A percentile compares a stretch with the other conserved stretches of the same genome.
These are phyloP conservation scores for Zaprionus camerounensis DNA, from an alignment of 1,140 invertebrate genomes.

Conservation along the genomic window DNA sequence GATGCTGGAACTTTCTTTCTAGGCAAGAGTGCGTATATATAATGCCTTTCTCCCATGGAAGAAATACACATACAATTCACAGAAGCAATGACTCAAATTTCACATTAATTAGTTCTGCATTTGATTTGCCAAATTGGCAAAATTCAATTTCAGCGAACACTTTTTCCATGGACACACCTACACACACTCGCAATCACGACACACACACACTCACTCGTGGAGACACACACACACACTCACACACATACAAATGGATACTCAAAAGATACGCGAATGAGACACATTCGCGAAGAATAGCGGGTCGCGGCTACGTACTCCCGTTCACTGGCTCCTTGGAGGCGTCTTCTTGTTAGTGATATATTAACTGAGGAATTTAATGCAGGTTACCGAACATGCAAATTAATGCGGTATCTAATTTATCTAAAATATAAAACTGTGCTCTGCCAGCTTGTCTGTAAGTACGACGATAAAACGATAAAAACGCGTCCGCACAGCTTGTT, in stretches of 20 bases:
- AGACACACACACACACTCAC: slow-evolving; percentile 26
- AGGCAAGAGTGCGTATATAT: slow-evolving; percentile 7
- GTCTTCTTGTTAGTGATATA: not conserved
- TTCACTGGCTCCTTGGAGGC: slow-evolving; percentile 3
- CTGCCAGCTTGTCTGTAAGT: slow-evolving; percentile 33
- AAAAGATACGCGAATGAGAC: slow-evolving; percentile 19
- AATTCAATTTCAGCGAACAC: slow-evolving; percentile 64
- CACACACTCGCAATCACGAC: slow-evolving; percentile 2
- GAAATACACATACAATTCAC: not conserved
- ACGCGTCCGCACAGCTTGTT: slow-evolving; percentile 33
- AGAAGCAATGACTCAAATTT: slow-evolving; percentile 61
- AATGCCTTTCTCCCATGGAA: not conserved
- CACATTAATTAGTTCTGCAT: slow-evolving; percentile 36
- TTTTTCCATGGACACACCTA: slow-evolving; percentile 38
- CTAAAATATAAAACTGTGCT: slow-evolving; percentile 29
- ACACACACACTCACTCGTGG: slow-evolving; percentile 42
- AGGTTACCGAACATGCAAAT: not conserved
- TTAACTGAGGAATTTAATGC: slow-evolving; percentile 35
- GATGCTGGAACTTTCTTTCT: slow-evolving; percentile 54
- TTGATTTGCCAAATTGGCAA: slow-evolving; percentile 74
- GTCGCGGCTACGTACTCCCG: not conserved
- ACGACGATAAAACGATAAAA: slow-evolving; percentile 44
- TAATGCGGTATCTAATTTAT: slow-evolving; percentile 16
- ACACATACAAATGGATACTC: slow-evolving; percentile 51
- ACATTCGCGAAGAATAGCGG: slow-evolving; percentile 5